Evolutionary conservation across 2,888 invertebrate species (phyloP).

Genomic region (Epistrophe grossulariae): DNA sequence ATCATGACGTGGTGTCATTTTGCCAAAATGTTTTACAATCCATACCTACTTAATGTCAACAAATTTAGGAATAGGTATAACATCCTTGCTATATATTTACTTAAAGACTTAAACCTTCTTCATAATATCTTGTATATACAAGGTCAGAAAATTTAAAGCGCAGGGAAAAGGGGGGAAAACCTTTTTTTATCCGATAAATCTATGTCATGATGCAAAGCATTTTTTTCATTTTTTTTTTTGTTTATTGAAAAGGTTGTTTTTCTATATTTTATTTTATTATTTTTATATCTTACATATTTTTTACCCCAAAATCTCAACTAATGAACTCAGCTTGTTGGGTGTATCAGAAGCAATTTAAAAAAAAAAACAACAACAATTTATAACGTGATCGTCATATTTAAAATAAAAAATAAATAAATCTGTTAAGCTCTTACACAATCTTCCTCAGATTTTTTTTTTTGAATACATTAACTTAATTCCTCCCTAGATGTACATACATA

Average conservation of each 20-base stretch:
- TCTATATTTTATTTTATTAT: not conserved
- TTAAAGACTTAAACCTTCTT: conserved; percentile 10
- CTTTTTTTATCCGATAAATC: conserved; percentile 61
- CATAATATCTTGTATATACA: conserved; percentile 45
- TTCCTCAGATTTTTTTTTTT: conserved; percentile 63
- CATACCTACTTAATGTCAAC: conserved; percentile 31
- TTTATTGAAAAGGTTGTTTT: conserved; percentile 21
- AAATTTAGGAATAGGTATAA: conserved; percentile 30
- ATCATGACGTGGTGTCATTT: conserved; percentile 18
- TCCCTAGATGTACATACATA: conserved; percentile 43
- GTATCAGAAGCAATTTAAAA: conserved; percentile 42
- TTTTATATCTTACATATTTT: not conserved
- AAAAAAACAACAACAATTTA: conserved; percentile 26
- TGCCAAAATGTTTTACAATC: conserved; percentile 35
- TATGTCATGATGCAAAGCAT: conserved; percentile 41
- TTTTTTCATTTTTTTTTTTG: conserved; percentile 31
- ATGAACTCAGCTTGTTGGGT: conserved; percentile 60
- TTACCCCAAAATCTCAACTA: conserved; percentile 52
- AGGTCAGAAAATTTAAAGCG: conserved; percentile 37
- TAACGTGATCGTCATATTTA: conserved; percentile 70
- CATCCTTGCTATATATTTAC: not conserved
- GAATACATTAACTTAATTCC: conserved; percentile 69
- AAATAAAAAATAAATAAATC: conserved; percentile 54
- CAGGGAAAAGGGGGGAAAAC: not conserved
- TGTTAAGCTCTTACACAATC: conserved; percentile 45